phyloP scores from a whole-genome alignment of 2,888 invertebrate genomes.

The Rhagium mordax region DNA sequence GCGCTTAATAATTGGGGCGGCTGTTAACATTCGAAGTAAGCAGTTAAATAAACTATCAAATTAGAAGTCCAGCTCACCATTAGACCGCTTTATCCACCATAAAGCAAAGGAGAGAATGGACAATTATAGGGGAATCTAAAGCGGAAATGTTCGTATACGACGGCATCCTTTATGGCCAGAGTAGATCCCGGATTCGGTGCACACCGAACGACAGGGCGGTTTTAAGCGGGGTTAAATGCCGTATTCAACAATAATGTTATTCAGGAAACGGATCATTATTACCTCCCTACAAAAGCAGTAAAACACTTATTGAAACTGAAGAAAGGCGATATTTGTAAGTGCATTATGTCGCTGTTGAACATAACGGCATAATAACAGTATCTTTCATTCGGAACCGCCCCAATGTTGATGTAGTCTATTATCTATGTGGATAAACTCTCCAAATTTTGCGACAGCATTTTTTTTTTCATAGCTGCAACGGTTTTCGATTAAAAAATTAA shows the following conservation, averaged over 20 bases:
- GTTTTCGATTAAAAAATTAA: too few species aligned
- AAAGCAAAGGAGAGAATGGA: neutral
- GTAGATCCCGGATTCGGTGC: neutral
- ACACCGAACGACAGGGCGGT: neutral
- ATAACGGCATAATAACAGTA: neutral
- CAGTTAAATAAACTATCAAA: slow-evolving; percentile 29
- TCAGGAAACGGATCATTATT: neutral
- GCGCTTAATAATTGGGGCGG: slow-evolving; percentile 25
- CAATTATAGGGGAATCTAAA: slow-evolving; percentile 8
- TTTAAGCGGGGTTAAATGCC: neutral
- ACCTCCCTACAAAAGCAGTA: neutral
- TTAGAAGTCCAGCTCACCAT: slow-evolving; percentile 20
- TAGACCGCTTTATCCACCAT: neutral
- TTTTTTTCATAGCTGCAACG: too few species aligned
- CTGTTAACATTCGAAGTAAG: slow-evolving; percentile 17
- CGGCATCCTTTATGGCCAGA: slow-evolving; percentile 6
- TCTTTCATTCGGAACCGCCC: too few species aligned
- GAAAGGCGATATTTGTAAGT: neutral
- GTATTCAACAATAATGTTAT: neutral
- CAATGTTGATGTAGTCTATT: too few species aligned
- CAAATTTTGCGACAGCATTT: too few species aligned
- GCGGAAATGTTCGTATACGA: slow-evolving; percentile 13
- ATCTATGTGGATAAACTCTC: too few species aligned
- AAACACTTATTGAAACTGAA: slow-evolving; percentile 6
- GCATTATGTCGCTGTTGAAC: neutral